A percentile compares a stretch with the other conserved stretches of the same genome.
Evolutionary conservation across 2,888 invertebrate genomes (phyloP).

Genomic region (Agrenia bidenticulata): DNA sequence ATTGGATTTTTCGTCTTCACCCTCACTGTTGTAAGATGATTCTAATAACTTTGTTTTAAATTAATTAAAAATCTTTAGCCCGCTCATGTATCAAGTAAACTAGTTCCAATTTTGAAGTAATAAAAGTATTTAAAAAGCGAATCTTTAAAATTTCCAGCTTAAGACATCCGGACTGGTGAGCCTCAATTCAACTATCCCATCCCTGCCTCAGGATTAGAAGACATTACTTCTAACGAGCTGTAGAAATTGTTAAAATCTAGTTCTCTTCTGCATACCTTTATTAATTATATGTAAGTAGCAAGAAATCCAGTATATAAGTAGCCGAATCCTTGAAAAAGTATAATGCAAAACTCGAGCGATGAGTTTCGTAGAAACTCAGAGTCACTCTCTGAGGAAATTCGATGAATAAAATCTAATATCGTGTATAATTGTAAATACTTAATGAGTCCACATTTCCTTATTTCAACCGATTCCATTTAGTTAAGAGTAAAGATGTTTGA

Average conservation of each 20-base stretch:
- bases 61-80: not conserved
- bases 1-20: conserved; percentile 59
- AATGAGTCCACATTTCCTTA: too few relatives aligned
- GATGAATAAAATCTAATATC: too few relatives aligned
- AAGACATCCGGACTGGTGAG: conserved; percentile 34
- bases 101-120: not conserved
- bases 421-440: too few relatives aligned
- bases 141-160: conserved; percentile 17
- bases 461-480: too few relatives aligned
- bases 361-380: too few relatives aligned
- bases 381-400: too few relatives aligned
- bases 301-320: too few relatives aligned
- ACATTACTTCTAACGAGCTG: not conserved
- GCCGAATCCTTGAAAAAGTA: too few relatives aligned
- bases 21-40: conserved; percentile 55
- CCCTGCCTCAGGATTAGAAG: conserved; percentile 29
- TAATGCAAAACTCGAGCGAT: too few relatives aligned
- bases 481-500: too few relatives aligned
- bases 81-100: too few relatives aligned
- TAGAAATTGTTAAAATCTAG: not conserved
- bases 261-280: not conserved
- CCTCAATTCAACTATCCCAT: conserved; percentile 29
- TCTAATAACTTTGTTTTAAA: conserved; percentile 1
- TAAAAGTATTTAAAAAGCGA: not conserved
- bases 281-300: not conserved